Conservation (phyloP, 2,797 vertebrate genomes). For the Triplophysa bombifrons region DNA sequence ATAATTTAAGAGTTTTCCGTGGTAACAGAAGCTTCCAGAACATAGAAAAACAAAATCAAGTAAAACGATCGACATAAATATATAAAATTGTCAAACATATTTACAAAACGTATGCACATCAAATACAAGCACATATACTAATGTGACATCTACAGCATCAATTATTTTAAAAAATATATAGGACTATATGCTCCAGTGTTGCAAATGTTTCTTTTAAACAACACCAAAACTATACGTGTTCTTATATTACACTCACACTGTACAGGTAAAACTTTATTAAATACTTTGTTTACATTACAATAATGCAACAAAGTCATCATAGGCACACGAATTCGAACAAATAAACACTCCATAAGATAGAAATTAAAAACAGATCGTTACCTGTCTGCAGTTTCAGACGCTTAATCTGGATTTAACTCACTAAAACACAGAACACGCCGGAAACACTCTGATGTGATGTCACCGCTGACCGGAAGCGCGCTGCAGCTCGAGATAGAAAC, state of each 20-base stretch:
- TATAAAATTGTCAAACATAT: no score
- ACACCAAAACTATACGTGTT: not conserved
- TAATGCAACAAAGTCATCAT: not conserved
- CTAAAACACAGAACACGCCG: slow-evolving; percentile 16
- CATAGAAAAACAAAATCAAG: no score
- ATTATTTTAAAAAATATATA: not conserved
- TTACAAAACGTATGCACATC: no score
- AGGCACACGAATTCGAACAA: not conserved
- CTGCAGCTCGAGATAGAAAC: not conserved
- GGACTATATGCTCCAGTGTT: not conserved
- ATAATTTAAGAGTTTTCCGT: no score
- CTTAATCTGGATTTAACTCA: slow-evolving; percentile 23
- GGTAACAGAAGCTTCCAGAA: no score
- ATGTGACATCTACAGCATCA: not conserved
- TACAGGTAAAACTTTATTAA: not conserved
- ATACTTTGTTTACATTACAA: not conserved
- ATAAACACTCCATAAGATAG: not conserved
- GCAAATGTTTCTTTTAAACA: not conserved
- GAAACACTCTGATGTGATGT: not conserved
- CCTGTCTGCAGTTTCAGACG: slow-evolving; percentile 31
- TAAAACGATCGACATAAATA: no score
- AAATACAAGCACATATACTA: no score
- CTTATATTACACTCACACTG: not conserved
- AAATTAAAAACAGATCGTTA: not conserved
- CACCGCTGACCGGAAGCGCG: not conserved